Evolutionary conservation across 2,888 invertebrate species (phyloP).

Genomic region (Eilema caniola): DNA sequence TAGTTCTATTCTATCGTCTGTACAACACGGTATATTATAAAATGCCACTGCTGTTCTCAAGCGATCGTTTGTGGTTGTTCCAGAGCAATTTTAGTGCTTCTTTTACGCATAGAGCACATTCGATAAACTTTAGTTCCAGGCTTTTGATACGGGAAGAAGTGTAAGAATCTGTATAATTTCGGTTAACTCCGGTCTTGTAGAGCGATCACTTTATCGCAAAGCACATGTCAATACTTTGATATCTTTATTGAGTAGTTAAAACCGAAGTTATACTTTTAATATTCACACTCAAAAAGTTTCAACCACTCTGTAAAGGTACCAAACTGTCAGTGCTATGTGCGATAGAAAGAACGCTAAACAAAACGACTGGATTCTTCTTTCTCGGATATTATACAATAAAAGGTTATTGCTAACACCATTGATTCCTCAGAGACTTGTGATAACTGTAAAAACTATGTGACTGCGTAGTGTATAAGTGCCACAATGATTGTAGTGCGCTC

Average conservation of each 20-base stretch:
- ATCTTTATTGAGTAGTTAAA: background rate
- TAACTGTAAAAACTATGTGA: conserved; percentile 6
- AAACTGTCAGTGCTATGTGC: background rate
- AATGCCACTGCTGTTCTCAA: background rate
- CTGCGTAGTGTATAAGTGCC: conserved; percentile 13
- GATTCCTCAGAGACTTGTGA: background rate
- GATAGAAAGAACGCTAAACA: background rate
- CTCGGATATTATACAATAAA: too few species aligned
- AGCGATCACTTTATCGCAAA: background rate
- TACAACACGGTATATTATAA: background rate
- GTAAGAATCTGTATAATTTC: background rate
- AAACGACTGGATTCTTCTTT: background rate
- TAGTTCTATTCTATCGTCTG: background rate
- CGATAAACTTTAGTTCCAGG: background rate
- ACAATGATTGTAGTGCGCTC: conserved; percentile 58
- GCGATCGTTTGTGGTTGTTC: too few species aligned
- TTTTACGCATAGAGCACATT: background rate
- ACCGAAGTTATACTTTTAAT: background rate
- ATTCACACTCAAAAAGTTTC: background rate
- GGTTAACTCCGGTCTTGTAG: background rate
- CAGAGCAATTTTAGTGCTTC: background rate
- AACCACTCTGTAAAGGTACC: background rate
- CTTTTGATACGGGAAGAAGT: background rate
- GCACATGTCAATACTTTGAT: background rate
- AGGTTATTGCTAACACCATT: background rate